These are phyloP conservation scores for Sitodiplosis mosellana DNA, from an alignment of 1,140 invertebrate species.

Conservation along the genomic window DNA sequence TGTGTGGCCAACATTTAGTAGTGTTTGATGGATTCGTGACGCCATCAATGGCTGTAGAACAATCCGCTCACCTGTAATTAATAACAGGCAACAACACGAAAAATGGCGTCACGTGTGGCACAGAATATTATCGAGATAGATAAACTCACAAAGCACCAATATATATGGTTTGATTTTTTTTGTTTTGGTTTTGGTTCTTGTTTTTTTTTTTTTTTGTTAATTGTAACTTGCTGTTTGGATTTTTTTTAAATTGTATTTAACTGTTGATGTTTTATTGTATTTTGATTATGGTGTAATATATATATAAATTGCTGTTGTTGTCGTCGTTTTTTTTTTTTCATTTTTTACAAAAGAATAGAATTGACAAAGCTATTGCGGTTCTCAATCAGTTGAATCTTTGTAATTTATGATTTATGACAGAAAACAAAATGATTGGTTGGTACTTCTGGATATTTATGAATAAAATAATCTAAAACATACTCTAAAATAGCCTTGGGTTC, in stretches of 20 bases:
- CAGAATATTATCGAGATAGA: too few species aligned
- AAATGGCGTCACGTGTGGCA: slow-evolving; percentile 6
- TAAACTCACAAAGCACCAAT: neutral
- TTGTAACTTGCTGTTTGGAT: too few species aligned
- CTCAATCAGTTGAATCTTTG: too few species aligned
- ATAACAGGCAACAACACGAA: slow-evolving; percentile 4
- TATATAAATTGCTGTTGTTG: neutral
- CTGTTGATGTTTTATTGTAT: neutral
- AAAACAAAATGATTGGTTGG: neutral
- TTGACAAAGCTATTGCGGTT: neutral
- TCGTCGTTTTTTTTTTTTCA: neutral
- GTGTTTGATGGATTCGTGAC: slow-evolving; percentile 18
- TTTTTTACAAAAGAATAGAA: neutral
- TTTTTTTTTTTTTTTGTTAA: too few species aligned
- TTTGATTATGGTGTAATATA: neutral
- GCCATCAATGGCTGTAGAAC: slow-evolving; percentile 19
- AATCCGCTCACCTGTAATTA: slow-evolving; percentile 6
- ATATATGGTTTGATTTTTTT: too few species aligned
- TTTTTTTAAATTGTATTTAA: too few species aligned
- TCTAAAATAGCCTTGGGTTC: too few species aligned
- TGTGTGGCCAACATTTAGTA: slow-evolving; percentile 3
- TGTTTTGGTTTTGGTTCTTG: neutral
- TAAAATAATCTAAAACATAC: too few species aligned
- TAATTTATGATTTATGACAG: neutral
- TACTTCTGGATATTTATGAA: neutral